phyloP scores from a whole-genome alignment of 2,888 invertebrate genomes.

The Callosobruchus maculatus region DNA sequence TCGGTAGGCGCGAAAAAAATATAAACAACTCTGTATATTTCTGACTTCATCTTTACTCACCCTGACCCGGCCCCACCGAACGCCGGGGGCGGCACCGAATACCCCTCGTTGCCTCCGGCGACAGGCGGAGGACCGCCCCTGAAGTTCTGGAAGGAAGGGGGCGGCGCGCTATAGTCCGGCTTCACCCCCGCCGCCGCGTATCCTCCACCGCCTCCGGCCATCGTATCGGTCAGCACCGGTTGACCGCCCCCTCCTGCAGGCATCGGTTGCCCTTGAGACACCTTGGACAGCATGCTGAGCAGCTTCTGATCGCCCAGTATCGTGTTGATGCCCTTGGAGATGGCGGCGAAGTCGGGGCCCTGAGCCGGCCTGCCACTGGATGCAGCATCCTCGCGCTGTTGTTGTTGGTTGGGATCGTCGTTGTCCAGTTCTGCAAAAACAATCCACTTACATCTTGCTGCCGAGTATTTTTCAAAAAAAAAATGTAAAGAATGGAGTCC shows the following conservation, averaged over 20 bases:
- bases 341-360: slow-evolving; percentile 56
- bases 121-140: slow-evolving; percentile 6
- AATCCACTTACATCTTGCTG: too few species aligned
- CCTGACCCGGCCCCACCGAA: background rate
- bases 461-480: too few species aligned
- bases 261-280: slow-evolving; percentile 38
- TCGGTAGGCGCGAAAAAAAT: too few species aligned
- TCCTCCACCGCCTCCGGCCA: slow-evolving; percentile 8
- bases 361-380: too few species aligned
- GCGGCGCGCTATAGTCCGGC: slow-evolving; percentile 15
- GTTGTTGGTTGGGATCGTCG: slow-evolving; percentile 11
- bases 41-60: too few species aligned
- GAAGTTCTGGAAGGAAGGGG: slow-evolving; percentile 8
- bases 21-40: too few species aligned
- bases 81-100: background rate
- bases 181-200: slow-evolving; percentile 3
- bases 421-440: slow-evolving; percentile 4
- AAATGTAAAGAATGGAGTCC: too few species aligned
- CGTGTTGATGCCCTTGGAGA: slow-evolving; percentile 60
- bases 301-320: slow-evolving; percentile 63
- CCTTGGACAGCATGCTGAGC: slow-evolving; percentile 56
- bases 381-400: too few species aligned
- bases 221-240: slow-evolving; percentile 32
- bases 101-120: background rate
- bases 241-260: slow-evolving; percentile 28